phyloP scores from a whole-genome alignment of 2,113 vertebrate genomes.

The Oryzias woworae region DNA sequence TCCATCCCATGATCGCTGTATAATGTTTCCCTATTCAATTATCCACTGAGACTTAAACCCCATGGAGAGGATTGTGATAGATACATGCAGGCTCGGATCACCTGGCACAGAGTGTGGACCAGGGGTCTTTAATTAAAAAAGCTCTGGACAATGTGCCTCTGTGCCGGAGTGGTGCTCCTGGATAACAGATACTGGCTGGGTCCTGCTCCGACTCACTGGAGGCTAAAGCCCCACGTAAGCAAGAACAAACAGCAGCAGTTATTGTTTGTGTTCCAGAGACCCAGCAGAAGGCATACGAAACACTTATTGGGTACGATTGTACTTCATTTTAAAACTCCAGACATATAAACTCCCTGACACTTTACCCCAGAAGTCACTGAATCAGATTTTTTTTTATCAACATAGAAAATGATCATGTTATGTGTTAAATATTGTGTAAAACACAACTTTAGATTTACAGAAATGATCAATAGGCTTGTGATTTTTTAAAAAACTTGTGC shows the following conservation, averaged over 20 bases:
- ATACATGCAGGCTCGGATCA: constrained; percentile 54
- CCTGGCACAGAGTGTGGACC: constrained; percentile 54
- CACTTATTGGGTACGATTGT: constrained; percentile 53
- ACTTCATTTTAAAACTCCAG: constrained; percentile 5
- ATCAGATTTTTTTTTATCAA: background rate
- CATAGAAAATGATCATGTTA: no score
- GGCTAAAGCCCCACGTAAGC: constrained; percentile 57
- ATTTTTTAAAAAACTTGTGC: constrained; percentile 4
- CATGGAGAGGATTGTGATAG: constrained; percentile 27
- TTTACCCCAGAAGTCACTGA: constrained; percentile 2
- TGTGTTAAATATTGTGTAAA: constrained; percentile 8
- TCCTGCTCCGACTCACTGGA: constrained; percentile 64
- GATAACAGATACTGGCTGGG: constrained; percentile 66
- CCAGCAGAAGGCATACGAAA: constrained; percentile 52
- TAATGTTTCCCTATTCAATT: constrained; percentile 74
- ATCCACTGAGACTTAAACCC: constrained; percentile 63
- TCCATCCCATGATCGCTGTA: constrained; percentile 64
- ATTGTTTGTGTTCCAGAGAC: constrained; percentile 61
- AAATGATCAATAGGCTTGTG: background rate
- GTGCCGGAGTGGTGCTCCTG: constrained; percentile 53
- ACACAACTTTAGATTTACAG: constrained; percentile 13
- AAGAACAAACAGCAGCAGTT: constrained; percentile 63
- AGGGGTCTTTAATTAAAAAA: constrained; percentile 72
- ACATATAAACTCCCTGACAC: background rate
- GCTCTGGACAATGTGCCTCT: constrained; percentile 63